A percentile compares a stretch with the other conserved stretches of the same genome.
These are phyloP conservation scores for Agonum fuliginosum DNA, from an alignment of 2,888 invertebrate genomes.

Conservation along the genomic window DNA sequence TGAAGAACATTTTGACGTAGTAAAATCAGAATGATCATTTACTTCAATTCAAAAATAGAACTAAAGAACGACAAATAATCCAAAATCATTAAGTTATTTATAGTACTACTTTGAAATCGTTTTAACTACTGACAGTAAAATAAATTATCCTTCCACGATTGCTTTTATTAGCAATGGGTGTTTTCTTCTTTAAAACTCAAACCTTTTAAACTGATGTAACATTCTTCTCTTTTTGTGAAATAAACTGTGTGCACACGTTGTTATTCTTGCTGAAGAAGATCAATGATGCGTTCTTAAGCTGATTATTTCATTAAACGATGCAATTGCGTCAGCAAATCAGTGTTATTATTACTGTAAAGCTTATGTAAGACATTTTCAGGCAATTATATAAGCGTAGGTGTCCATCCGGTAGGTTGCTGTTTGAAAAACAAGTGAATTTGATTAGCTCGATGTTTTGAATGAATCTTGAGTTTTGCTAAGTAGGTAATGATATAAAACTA, in stretches of 20 bases:
- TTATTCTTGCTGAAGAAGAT: not conserved
- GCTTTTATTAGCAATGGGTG: not conserved
- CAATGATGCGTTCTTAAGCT: not conserved
- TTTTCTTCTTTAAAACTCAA: not conserved
- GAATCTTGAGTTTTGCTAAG: not conserved
- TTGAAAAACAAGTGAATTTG: slow-evolving; percentile 37
- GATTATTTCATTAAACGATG: slow-evolving; percentile 21
- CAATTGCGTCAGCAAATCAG: slow-evolving; percentile 24
- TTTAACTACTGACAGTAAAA: slow-evolving; percentile 26
- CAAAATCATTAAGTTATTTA: slow-evolving; percentile 25
- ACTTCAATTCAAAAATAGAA: not conserved
- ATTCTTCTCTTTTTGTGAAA: slow-evolving; percentile 15
- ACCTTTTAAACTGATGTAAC: slow-evolving; percentile 12
- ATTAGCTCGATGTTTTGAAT: slow-evolving; percentile 10
- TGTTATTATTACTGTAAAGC: slow-evolving; percentile 5
- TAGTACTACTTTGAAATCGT: slow-evolving; percentile 3
- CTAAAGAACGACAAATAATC: slow-evolving; percentile 19
- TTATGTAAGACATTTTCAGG: slow-evolving; percentile 29
- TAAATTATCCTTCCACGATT: slow-evolving; percentile 17
- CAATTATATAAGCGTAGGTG: too few relatives aligned
- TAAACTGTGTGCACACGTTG: not conserved
- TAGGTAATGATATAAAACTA: not conserved
- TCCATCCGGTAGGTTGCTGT: slow-evolving; percentile 12
- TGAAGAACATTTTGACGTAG: too few relatives aligned
- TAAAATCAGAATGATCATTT: too few relatives aligned